Evolutionary conservation across 2,113 vertebrate genomes (phyloP).

Genomic region (Toxotes jaculatrix): DNA sequence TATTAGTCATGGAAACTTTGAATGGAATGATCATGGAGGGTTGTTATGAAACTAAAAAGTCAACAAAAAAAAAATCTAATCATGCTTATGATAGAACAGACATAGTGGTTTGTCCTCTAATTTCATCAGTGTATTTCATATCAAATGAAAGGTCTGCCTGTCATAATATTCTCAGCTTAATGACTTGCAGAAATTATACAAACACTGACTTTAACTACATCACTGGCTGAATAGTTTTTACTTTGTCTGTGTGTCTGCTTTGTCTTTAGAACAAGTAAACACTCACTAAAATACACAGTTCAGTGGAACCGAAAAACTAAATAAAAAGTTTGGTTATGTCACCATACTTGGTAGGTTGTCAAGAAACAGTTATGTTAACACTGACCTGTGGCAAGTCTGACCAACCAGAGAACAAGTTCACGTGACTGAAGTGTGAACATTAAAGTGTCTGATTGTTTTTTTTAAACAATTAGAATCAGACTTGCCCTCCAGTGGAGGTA

Average conservation of each 20-base stretch:
- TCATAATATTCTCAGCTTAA: constrained; percentile 44
- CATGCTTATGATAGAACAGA: constrained; percentile 42
- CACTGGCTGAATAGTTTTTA: constrained; percentile 7
- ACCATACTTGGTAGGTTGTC: not conserved
- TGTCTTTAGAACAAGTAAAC: constrained; percentile 14
- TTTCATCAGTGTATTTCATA: constrained; percentile 39
- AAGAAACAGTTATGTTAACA: not conserved
- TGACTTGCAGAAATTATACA: constrained; percentile 42
- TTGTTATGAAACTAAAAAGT: constrained; percentile 49
- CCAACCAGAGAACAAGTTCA: constrained; percentile 39
- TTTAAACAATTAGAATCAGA: constrained; percentile 73
- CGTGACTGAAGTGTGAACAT: constrained; percentile 55
- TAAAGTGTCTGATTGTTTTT: constrained; percentile 65
- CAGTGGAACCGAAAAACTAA: not conserved
- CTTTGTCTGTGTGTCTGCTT: not conserved
- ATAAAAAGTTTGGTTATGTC: not conserved
- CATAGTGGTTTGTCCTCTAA: constrained; percentile 32
- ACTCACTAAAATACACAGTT: constrained; percentile 5
- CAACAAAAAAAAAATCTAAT: constrained; percentile 43
- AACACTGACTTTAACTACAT: constrained; percentile 9
- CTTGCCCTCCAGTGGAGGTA: constrained; percentile 23
- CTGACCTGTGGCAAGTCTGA: constrained; percentile 34
- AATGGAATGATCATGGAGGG: constrained; percentile 27
- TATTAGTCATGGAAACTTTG: constrained; percentile 64
- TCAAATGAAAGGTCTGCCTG: constrained; percentile 33